phyloP scores from a whole-genome alignment of 2,113 vertebrate species.

The Cyanoderma ruficeps region DNA sequence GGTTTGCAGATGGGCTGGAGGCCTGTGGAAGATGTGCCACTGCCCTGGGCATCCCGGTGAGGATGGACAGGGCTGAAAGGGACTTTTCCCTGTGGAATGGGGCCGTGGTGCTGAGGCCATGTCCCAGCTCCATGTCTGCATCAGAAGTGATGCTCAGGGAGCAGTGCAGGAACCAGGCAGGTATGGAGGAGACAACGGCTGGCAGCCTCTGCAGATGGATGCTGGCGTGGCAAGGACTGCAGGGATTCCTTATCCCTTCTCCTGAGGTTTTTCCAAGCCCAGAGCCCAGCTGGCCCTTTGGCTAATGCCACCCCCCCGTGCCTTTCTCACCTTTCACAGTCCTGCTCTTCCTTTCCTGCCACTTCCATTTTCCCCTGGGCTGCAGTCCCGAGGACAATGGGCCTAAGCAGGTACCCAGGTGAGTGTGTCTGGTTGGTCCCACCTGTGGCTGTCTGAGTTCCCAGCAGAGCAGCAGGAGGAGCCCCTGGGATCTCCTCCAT shows the following conservation, averaged over 20 bases:
- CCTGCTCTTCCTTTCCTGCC: neutral
- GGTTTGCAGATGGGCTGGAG: neutral
- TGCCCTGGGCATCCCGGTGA: neutral
- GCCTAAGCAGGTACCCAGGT: neutral
- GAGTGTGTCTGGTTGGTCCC: neutral
- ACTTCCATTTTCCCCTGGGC: neutral
- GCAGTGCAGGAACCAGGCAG: neutral
- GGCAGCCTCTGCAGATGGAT: neutral
- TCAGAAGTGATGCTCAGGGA: neutral
- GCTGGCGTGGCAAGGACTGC: neutral
- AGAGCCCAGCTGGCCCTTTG: neutral
- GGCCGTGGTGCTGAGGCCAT: fast-evolving
- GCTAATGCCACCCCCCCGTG: neutral
- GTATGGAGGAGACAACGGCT: neutral
- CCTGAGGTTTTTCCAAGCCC: neutral
- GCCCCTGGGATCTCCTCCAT: neutral
- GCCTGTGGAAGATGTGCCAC: neutral
- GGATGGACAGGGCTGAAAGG: neutral
- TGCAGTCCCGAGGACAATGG: fast-evolving
- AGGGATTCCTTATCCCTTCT: neutral
- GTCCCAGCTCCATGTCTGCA: neutral
- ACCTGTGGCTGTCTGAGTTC: neutral
- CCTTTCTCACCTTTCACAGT: neutral
- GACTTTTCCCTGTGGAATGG: neutral
- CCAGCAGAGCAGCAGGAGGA: neutral